Percentiles rank a stretch among this genome's conserved stretches.
Conservation (phyloP, 2,888 invertebrate species). For the Bombyx huttoni region DNA sequence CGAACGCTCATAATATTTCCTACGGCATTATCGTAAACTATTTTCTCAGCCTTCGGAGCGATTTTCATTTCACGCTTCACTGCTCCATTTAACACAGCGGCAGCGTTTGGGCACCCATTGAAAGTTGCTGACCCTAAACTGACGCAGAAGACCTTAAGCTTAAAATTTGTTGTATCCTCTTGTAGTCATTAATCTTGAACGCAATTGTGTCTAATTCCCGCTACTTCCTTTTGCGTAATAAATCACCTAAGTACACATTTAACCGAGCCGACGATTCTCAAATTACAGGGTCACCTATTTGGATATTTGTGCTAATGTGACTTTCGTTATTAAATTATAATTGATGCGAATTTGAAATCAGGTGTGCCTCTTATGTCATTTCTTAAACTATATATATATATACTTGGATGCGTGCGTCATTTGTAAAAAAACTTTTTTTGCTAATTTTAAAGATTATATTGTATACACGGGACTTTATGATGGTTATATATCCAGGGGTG, state of each 20-base stretch:
- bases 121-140: slow-evolving; percentile 19
- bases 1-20: too few species aligned
- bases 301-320: neutral
- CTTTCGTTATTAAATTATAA: neutral
- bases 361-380: too few species aligned
- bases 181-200: slow-evolving; percentile 42
- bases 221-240: slow-evolving; percentile 44
- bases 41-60: neutral
- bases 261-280: slow-evolving; percentile 6
- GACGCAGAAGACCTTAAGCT: slow-evolving; percentile 27
- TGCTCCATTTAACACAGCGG: neutral
- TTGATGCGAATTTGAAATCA: too few species aligned
- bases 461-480: too few species aligned
- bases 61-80: neutral
- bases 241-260: slow-evolving; percentile 40
- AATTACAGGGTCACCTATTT: neutral
- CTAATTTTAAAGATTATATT: too few species aligned
- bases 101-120: neutral
- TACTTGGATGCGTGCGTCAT: too few species aligned
- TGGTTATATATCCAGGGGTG: too few species aligned
- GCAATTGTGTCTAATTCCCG: slow-evolving; percentile 55
- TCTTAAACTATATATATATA: too few species aligned
- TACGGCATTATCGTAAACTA: neutral
- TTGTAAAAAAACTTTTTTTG: too few species aligned
- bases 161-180: slow-evolving; percentile 41